Percentiles rank a stretch among this genome's conserved stretches.
Conservation (phyloP, 2,888 invertebrate species). For the Minunthozetes semirufus region DNA sequence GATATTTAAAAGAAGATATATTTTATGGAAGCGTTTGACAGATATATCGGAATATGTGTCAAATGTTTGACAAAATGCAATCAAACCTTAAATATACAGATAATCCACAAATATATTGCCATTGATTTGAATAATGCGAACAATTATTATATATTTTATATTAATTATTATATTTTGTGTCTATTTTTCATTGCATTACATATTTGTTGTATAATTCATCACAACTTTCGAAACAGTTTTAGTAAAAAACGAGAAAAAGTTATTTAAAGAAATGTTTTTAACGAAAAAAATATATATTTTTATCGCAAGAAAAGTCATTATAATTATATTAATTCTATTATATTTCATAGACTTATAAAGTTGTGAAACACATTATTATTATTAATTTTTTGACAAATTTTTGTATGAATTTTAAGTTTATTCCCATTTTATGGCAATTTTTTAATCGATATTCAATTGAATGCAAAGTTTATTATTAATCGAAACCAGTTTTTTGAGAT, state of each 20-base stretch:
- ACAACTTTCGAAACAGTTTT: neutral
- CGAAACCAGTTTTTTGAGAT: neutral
- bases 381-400: neutral
- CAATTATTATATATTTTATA: neutral
- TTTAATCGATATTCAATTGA: neutral
- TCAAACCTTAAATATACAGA: neutral
- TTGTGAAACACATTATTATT: neutral
- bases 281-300: neutral
- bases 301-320: neutral
- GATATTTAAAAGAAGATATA: neutral
- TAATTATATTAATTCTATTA: neutral
- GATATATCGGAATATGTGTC: neutral
- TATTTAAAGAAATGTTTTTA: slow-evolving; percentile 3
- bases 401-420: neutral
- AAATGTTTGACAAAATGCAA: neutral
- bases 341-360: neutral
- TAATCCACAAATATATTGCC: neutral
- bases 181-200: slow-evolving; percentile 1
- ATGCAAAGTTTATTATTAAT: slow-evolving; percentile 18
- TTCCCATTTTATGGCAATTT: slow-evolving; percentile 6
- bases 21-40: neutral
- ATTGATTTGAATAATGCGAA: neutral
- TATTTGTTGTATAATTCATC: slow-evolving; percentile 25
- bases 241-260: neutral
- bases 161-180: neutral